phyloP scores from a whole-genome alignment of 2,797 vertebrate genomes.

The Leucoraja ocellata region DNA sequence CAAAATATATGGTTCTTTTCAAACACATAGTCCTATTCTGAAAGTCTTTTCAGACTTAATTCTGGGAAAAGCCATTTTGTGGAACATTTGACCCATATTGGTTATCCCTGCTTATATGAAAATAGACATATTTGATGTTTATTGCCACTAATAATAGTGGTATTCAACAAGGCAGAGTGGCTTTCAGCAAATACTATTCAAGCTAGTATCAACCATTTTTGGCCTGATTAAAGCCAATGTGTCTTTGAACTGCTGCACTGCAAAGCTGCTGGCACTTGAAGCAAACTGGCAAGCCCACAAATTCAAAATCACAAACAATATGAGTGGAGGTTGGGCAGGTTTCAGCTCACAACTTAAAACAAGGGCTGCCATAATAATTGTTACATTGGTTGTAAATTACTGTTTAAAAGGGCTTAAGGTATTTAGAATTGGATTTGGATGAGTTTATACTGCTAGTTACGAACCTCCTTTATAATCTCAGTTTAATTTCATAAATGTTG shows the following conservation, averaged over 20 bases:
- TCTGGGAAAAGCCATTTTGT: slow-evolving; percentile 27
- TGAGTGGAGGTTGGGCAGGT: slow-evolving; percentile 34
- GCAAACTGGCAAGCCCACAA: slow-evolving; percentile 36
- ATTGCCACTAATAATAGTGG: not conserved
- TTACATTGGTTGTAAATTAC: slow-evolving; percentile 14
- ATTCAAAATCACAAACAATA: slow-evolving; percentile 37
- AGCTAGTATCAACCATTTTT: not conserved
- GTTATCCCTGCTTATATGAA: slow-evolving; percentile 13
- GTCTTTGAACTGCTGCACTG: slow-evolving; percentile 35
- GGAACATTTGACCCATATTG: slow-evolving; percentile 28
- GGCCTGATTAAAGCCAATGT: slow-evolving; percentile 23
- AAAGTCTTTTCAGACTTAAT: slow-evolving; percentile 27
- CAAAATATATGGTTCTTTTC: slow-evolving; percentile 27
- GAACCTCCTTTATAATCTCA: not conserved
- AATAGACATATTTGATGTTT: slow-evolving; percentile 29
- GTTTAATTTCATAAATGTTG: slow-evolving; percentile 19
- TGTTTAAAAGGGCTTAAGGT: not conserved
- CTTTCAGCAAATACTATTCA: slow-evolving; percentile 20
- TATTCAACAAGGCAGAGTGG: slow-evolving; percentile 25
- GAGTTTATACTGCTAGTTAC: not conserved
- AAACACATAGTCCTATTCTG: slow-evolving; percentile 21
- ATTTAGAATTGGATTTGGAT: not conserved
- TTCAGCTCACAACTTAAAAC: slow-evolving; percentile 26
- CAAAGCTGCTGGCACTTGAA: slow-evolving; percentile 38
- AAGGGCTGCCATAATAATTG: slow-evolving; percentile 22